A percentile compares a stretch with the other conserved stretches of the same genome.
Evolutionary conservation across 2,113 vertebrate species (phyloP).

Genomic region (Nibea albiflora): DNA sequence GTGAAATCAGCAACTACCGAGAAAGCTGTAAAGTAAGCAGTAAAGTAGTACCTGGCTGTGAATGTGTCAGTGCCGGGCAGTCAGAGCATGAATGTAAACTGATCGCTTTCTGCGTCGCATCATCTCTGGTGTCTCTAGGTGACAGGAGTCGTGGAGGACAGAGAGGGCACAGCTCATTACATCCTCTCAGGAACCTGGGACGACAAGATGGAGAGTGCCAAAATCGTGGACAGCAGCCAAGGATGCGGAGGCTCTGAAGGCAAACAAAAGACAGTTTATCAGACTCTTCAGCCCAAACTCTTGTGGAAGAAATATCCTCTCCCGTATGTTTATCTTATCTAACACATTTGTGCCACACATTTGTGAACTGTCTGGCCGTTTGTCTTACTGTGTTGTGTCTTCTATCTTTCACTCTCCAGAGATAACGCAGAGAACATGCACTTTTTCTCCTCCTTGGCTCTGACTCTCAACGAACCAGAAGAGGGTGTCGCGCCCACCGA

Average conservation of each 20-base stretch:
- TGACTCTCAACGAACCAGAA: slow-evolving; percentile 93
- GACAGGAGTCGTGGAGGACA: slow-evolving; percentile 91
- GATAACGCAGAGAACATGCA: slow-evolving; percentile 97
- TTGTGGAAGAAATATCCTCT: slow-evolving; percentile 96
- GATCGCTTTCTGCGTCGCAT: slow-evolving; percentile 26
- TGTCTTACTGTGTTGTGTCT: background rate
- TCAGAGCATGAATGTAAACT: slow-evolving; percentile 4
- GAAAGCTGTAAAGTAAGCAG: background rate
- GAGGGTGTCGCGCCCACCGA: slow-evolving; percentile 90
- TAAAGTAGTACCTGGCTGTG: background rate
- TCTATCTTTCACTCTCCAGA: slow-evolving; percentile 70
- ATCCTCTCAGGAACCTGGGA: slow-evolving; percentile 97
- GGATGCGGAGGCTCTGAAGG: slow-evolving; percentile 88
- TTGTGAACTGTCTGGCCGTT: background rate
- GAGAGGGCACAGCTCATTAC: slow-evolving; percentile 87
- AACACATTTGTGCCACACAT: background rate
- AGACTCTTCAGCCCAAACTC: slow-evolving; percentile 91
- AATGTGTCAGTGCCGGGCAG: background rate
- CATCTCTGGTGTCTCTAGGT: slow-evolving; percentile 82
- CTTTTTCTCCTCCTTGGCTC: slow-evolving; percentile 93
- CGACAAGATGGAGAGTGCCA: slow-evolving; percentile 94
- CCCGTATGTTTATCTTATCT: slow-evolving; percentile 83
- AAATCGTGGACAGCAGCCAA: slow-evolving; percentile 91
- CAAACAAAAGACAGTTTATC: slow-evolving; percentile 95
- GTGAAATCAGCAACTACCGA: background rate